Evolutionary conservation across 2,888 invertebrate genomes (phyloP).

Genomic region (Myopa tessellatipennis): DNA sequence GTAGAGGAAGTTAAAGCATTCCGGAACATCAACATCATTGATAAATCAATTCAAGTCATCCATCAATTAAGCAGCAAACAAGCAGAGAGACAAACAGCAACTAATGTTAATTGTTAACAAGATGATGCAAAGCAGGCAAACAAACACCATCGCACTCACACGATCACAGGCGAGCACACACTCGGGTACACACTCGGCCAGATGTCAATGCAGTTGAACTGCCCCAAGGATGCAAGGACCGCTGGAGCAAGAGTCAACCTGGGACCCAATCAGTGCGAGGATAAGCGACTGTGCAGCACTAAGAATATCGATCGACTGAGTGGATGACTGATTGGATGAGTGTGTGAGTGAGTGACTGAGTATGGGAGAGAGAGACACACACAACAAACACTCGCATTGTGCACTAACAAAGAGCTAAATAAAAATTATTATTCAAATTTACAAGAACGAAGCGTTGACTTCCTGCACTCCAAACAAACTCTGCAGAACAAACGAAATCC

Average conservation of each 20-base stretch:
- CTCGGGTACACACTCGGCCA: not conserved
- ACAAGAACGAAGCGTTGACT: constrained; percentile 40
- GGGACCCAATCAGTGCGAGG: constrained; percentile 31
- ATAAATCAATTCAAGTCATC: constrained; percentile 28
- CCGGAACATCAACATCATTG: not conserved
- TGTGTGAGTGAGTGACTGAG: not conserved
- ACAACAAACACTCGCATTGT: constrained; percentile 1
- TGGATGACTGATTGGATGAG: not conserved
- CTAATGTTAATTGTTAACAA: constrained; percentile 40
- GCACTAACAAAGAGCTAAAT: constrained; percentile 44
- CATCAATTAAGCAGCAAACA: constrained; percentile 39
- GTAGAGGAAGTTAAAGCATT: constrained; percentile 18
- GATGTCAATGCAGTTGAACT: not conserved
- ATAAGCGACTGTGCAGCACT: not conserved
- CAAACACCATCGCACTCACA: constrained; percentile 5
- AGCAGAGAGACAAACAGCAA: constrained; percentile 28
- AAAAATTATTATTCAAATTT: constrained; percentile 61
- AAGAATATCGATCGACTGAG: not conserved
- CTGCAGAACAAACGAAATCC: not conserved
- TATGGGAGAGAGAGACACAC: not conserved
- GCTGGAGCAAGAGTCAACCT: not conserved
- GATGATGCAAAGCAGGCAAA: constrained; percentile 27
- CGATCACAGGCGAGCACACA: not conserved
- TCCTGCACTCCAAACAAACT: constrained; percentile 2
- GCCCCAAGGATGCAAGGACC: not conserved